These are phyloP conservation scores for Aplocera efformata DNA, from an alignment of 2,888 invertebrate species.

Conservation along the genomic window DNA sequence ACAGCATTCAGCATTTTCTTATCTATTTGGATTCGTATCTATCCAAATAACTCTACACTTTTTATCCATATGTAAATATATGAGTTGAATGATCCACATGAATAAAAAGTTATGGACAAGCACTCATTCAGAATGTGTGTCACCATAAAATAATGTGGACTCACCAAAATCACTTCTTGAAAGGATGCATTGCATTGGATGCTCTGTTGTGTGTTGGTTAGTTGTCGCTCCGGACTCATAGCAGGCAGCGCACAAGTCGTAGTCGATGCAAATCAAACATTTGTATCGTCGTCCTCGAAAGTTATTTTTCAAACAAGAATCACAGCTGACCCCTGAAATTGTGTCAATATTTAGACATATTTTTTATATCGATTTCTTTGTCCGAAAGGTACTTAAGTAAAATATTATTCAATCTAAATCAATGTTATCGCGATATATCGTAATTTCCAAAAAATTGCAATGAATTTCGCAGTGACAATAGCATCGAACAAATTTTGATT, in stretches of 20 bases:
- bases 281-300: constrained; percentile 98
- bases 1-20: too few species aligned
- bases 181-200: constrained; percentile 99
- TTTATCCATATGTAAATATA: too few species aligned
- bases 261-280: constrained; percentile 99
- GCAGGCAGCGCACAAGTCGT: constrained; percentile 98
- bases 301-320: constrained; percentile 98
- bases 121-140: constrained; percentile 15
- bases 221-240: constrained; percentile 95
- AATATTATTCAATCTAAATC: constrained; percentile 26
- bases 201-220: constrained; percentile 95
- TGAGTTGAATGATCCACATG: too few species aligned
- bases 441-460: constrained; percentile 47
- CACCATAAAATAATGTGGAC: constrained; percentile 29
- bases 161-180: constrained; percentile 97
- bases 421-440: constrained; percentile 32
- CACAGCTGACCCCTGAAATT: constrained; percentile 97
- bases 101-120: constrained; percentile 1
- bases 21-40: too few species aligned
- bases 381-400: constrained; percentile 24
- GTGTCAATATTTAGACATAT: constrained; percentile 57
- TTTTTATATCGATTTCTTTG: constrained; percentile 32
- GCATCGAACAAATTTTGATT: constrained; percentile 79
- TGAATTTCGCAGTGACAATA: constrained; percentile 71
- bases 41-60: too few species aligned